These are phyloP conservation scores for Leptarthrus brevirostris DNA, from an alignment of 2,888 invertebrate species.

Conservation along the genomic window DNA sequence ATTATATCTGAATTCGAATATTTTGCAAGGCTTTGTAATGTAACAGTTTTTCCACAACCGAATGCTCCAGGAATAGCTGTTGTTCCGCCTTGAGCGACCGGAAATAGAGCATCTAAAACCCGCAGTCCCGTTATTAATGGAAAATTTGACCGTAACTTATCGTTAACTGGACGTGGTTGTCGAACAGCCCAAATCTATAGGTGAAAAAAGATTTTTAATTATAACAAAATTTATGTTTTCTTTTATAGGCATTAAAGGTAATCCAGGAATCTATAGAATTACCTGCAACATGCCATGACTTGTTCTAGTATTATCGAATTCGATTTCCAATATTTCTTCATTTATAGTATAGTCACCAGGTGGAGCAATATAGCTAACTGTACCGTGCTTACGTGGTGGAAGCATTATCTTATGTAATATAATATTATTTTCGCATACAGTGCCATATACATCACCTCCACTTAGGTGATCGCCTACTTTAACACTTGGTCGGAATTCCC, in stretches of 20 bases:
- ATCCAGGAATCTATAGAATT: slow-evolving; percentile 7
- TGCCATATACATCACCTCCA: slow-evolving; percentile 96
- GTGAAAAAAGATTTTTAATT: too few relatives aligned
- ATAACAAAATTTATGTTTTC: too few relatives aligned
- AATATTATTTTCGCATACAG: slow-evolving; percentile 95
- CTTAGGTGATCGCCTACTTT: slow-evolving; percentile 95
- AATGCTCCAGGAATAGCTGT: slow-evolving; percentile 99
- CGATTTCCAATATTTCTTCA: slow-evolving; percentile 94
- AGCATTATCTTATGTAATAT: slow-evolving; percentile 97
- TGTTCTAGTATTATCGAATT: slow-evolving; percentile 94
- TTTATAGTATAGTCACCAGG: slow-evolving; percentile 93
- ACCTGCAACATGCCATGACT: slow-evolving; percentile 97
- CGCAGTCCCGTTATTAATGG: slow-evolving; percentile 98
- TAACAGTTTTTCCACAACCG: slow-evolving; percentile 99
- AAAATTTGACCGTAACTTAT: slow-evolving; percentile 98
- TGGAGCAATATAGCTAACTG: slow-evolving; percentile 93
- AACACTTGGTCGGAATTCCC: slow-evolving; percentile 92
- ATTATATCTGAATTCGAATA: slow-evolving; percentile 99
- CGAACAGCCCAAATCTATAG: slow-evolving; percentile 89
- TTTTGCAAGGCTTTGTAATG: slow-evolving; percentile 97
- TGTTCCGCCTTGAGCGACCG: slow-evolving; percentile 98
- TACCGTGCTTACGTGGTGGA: slow-evolving; percentile 95
- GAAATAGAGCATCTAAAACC: slow-evolving; percentile 97
- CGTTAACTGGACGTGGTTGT: slow-evolving; percentile 93
- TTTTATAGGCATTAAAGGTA: too few relatives aligned